Conservation (phyloP, 2,888 invertebrate species). For the Sinelater perroti region DNA sequence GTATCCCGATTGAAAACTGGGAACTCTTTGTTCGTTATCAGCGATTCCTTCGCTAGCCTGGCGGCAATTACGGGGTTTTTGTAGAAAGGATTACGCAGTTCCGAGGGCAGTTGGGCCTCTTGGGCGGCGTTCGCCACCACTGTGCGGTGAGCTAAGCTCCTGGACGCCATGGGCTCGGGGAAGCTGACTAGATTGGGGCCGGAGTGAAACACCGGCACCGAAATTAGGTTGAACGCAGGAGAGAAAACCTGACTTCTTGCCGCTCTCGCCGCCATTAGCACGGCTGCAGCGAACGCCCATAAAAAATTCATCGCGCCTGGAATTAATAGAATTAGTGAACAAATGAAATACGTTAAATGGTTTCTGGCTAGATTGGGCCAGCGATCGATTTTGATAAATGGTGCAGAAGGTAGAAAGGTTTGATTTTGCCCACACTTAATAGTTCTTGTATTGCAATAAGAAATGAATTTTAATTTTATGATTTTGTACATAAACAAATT, state of each 20-base stretch:
- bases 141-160: constrained; percentile 70
- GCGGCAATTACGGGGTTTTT: constrained; percentile 79
- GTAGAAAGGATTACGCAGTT: constrained; percentile 77
- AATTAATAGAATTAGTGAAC: constrained; percentile 9
- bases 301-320: constrained; percentile 17
- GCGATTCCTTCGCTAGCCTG: constrained; percentile 79
- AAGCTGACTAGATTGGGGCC: constrained; percentile 10
- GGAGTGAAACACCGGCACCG: constrained; percentile 10
- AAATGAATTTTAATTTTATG: no score
- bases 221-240: constrained; percentile 26
- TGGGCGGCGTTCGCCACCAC: constrained; percentile 76
- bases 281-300: constrained; percentile 11
- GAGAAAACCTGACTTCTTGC: constrained; percentile 30
- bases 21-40: constrained; percentile 80
- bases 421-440: no score
- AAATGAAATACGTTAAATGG: no score
- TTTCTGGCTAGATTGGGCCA: no score
- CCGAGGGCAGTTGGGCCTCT: constrained; percentile 76
- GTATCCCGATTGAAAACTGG: constrained; percentile 81
- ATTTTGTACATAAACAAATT: no score
- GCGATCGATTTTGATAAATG: no score
- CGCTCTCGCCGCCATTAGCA: constrained; percentile 11
- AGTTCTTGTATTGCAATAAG: no score
- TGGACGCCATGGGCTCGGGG: constrained; percentile 31
- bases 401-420: no score